phyloP scores from a whole-genome alignment of 2,888 invertebrate genomes.

The Abrostola triplasia region DNA sequence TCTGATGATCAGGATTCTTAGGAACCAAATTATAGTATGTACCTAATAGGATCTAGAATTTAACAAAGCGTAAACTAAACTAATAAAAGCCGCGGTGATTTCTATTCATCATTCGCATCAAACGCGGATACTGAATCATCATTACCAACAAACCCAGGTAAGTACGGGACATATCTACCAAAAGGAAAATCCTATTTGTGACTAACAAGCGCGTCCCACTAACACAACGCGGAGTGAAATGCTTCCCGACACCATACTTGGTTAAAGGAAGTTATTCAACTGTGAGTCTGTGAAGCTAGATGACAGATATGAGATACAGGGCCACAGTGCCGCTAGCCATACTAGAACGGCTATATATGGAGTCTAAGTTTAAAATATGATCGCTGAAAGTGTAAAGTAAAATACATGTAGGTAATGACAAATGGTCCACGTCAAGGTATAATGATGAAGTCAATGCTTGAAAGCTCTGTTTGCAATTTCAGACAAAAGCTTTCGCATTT shows the following conservation, averaged over 20 bases:
- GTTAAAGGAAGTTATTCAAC: conserved; percentile 63
- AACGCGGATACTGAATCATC: conserved; percentile 28
- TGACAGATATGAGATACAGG: conserved; percentile 65
- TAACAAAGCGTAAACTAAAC: too few species aligned
- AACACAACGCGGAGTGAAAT: conserved; percentile 64
- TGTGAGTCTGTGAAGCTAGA: conserved; percentile 54
- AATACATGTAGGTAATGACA: conserved; percentile 27
- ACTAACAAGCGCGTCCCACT: conserved; percentile 57
- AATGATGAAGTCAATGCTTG: conserved; percentile 18
- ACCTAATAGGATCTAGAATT: too few species aligned
- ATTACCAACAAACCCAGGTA: conserved; percentile 35
- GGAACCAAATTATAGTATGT: too few species aligned
- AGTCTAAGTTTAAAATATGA: conserved; percentile 8
- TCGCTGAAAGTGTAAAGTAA: conserved; percentile 18
- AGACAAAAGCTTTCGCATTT: conserved; percentile 18
- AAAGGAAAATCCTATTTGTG: conserved; percentile 62
- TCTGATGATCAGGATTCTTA: too few species aligned
- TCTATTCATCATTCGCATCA: too few species aligned
- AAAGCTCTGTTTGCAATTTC: conserved; percentile 9
- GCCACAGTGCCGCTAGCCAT: conserved; percentile 48
- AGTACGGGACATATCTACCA: conserved; percentile 29
- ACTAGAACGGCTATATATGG: conserved; percentile 22
- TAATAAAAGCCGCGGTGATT: too few species aligned
- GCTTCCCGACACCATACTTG: conserved; percentile 70
- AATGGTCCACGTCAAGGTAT: conserved; percentile 25